Percentiles rank a stretch among this genome's conserved stretches.
Evolutionary conservation across 2,888 invertebrate species (phyloP).

Genomic region (Caenorhabditis angaria): DNA sequence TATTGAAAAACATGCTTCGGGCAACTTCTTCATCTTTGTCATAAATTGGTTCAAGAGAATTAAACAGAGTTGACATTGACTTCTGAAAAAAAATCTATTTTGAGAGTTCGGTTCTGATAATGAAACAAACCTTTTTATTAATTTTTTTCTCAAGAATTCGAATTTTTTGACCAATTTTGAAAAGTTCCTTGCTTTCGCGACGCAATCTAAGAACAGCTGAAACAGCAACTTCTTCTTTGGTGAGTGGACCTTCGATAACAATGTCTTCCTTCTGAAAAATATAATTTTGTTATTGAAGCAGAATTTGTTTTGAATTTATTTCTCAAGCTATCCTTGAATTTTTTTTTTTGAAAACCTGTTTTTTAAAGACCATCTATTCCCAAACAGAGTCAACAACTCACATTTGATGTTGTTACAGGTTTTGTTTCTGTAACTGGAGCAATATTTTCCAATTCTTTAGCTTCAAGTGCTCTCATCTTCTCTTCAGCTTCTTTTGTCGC

Average conservation of each 20-base stretch:
- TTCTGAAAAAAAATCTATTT: neutral
- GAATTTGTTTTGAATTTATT: neutral
- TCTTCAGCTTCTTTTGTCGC: conserved; percentile 1
- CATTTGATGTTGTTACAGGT: neutral
- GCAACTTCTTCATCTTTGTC: neutral
- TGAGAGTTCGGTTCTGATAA: neutral
- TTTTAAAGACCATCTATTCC: neutral
- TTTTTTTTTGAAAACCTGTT: no score
- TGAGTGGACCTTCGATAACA: neutral
- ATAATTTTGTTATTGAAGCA: neutral
- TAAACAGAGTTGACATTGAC: neutral
- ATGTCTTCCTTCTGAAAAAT: neutral
- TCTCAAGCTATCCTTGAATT: neutral
- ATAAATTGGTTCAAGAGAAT: neutral
- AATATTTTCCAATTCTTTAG: neutral
- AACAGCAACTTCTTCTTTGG: neutral
- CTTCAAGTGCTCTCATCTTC: neutral
- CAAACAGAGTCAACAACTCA: neutral
- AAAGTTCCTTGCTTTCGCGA: neutral
- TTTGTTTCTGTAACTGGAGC: neutral
- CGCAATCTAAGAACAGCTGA: neutral
- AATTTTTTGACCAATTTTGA: neutral
- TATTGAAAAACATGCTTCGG: neutral
- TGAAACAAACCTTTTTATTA: neutral
- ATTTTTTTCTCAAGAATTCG: neutral